Evolutionary conservation across 2,888 invertebrate genomes (phyloP), one percentile per base, ranked within the genome.

Genomic region (Drosophila flavopinicola): DNA sequence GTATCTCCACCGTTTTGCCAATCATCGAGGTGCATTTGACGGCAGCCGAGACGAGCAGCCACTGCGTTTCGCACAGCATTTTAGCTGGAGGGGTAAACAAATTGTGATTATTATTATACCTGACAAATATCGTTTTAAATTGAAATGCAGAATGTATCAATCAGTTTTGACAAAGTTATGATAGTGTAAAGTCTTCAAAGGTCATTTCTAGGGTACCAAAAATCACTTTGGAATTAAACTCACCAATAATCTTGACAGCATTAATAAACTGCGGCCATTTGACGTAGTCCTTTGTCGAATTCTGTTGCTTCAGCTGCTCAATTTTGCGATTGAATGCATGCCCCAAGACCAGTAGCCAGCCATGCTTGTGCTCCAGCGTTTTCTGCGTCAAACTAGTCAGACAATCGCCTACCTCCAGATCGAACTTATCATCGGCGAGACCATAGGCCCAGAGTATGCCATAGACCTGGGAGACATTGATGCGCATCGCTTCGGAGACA

Each of bases 401-500:
- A 24, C 89, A 89, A 30, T 91, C 90, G n/a, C 27, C 92, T 6
- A 95, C 92, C 45, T 93, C 92, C 10, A 89, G 86, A 38, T 92
- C 91, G 75, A 94, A 94, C 32, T 93, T 92, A 2, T 90, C 88
- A 24, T 91, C 90, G 42, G 91, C 77, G 4, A 92, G 87, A 0
- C 93, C 93, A 63, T 94, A 91, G 0, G 94, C 94, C 10, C 94
- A 92, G 15, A 96, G 93, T 44, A 96, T 93, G 1, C 95, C 95
- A 89, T 95, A 96, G 49, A 97, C 93, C 73, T 95, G 93, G 0
- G 97, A 94, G 0, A 95, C 94, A 47, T 93, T 92, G 41, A 95
- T 94, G 41, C 97, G 92, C 65, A 96, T 93, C 15, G 95, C 95
- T 89, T 96, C 96, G 75, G 95, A 95, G 6, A 94, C 94, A 41